These are phyloP conservation scores for Myopa testacea DNA, from an alignment of 2,888 invertebrate genomes.

Conservation along the genomic window DNA sequence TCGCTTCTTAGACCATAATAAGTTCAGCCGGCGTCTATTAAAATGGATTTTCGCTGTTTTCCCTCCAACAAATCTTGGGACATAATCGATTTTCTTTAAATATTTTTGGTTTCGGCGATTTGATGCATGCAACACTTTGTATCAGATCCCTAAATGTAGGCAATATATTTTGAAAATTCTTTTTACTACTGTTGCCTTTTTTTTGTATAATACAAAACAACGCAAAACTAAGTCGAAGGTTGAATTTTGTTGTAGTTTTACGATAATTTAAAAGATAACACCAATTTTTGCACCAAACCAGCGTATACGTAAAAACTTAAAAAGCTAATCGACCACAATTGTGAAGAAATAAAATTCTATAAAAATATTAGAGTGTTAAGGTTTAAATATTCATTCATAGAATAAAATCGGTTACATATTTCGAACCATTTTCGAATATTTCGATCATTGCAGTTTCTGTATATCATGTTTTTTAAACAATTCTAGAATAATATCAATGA, in stretches of 20 bases:
- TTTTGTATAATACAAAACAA: background rate
- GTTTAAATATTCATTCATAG: too few relatives aligned
- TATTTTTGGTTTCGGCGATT: too few relatives aligned
- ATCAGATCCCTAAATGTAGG: conserved; percentile 1
- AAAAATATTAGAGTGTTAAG: too few relatives aligned
- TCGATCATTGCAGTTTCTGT: too few relatives aligned
- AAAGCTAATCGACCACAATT: conserved; percentile 7
- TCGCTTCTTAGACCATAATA: too few relatives aligned
- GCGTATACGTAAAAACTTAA: conserved; percentile 6
- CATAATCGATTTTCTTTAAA: too few relatives aligned
- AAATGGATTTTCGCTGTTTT: too few relatives aligned
- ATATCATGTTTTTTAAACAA: background rate
- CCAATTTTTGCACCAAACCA: conserved; percentile 18
- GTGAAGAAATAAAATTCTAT: background rate
- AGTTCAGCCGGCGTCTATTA: too few relatives aligned
- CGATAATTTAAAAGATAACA: conserved; percentile 3
- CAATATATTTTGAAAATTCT: background rate
- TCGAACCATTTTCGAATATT: too few relatives aligned
- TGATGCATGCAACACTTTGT: too few relatives aligned
- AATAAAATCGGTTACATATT: too few relatives aligned
- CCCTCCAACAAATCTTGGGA: too few relatives aligned
- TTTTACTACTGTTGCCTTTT: background rate
- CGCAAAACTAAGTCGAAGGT: background rate
- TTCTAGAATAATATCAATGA: background rate
- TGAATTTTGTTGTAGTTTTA: background rate